phyloP scores from a whole-genome alignment of 2,113 vertebrate genomes.

The Catagonus wagneri region DNA sequence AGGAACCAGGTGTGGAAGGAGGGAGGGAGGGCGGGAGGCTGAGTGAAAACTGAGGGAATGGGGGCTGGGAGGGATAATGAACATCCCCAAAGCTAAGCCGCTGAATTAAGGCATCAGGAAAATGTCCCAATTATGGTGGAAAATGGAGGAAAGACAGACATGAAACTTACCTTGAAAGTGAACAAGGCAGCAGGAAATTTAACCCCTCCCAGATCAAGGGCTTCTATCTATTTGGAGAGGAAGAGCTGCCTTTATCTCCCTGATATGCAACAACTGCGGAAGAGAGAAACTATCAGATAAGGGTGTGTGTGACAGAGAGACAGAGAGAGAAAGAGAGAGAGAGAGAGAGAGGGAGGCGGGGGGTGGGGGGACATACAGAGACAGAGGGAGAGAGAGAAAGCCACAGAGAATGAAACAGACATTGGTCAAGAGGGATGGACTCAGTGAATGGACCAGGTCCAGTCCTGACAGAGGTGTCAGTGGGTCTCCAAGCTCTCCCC shows the following conservation, averaged over 20 bases:
- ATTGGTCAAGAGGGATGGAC: background rate
- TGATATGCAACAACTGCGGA: background rate
- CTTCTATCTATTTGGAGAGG: background rate
- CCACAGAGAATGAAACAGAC: background rate
- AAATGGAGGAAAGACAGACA: background rate
- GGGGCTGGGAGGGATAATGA: background rate
- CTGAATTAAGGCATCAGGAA: constrained; percentile 50
- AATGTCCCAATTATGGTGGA: constrained; percentile 31
- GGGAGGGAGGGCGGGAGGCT: background rate
- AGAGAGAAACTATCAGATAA: background rate
- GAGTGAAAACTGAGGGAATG: too few species aligned
- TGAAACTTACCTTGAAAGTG: constrained; percentile 12
- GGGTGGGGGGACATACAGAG: accelerated
- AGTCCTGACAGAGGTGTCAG: background rate
- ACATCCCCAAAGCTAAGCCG: background rate
- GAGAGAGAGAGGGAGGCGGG: background rate
- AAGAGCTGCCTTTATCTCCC: background rate
- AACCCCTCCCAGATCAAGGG: background rate
- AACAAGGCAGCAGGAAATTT: background rate
- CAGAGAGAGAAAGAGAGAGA: background rate
- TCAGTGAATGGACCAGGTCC: background rate
- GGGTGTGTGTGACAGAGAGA: background rate
- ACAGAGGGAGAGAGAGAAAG: background rate
- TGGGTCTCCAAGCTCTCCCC: background rate
- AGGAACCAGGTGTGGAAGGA: background rate